These are phyloP conservation scores for Drosophila ironensis DNA, from an alignment of 1,140 invertebrate genomes.

Conservation along the genomic window DNA sequence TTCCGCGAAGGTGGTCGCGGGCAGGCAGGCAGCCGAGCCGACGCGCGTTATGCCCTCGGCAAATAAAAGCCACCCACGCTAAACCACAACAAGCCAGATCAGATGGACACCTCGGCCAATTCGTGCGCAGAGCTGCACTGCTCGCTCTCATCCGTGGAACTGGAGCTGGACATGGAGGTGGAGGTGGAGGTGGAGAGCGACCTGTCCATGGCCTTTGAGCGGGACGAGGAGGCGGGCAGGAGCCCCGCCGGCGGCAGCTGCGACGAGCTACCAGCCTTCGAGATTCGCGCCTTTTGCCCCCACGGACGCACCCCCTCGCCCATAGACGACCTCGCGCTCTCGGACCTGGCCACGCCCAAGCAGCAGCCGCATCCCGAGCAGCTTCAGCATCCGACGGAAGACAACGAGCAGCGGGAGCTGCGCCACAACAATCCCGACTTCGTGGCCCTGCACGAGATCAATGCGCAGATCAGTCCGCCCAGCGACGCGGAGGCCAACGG, in stretches of 20 bases:
- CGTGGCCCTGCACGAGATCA: conserved; percentile 72
- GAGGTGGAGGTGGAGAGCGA: conserved; percentile 60
- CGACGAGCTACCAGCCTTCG: conserved; percentile 74
- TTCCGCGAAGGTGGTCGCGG: conserved; percentile 13
- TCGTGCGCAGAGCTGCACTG: conserved; percentile 56
- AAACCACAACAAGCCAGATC: conserved; percentile 6
- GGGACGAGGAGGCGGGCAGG: conserved; percentile 40
- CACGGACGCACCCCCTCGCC: conserved; percentile 74
- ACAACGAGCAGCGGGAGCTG: too few species aligned
- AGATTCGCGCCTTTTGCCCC: conserved; percentile 69
- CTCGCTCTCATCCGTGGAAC: conserved; percentile 64
- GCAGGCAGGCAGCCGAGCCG: conserved; percentile 3
- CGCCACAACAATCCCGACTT: conserved; percentile 63
- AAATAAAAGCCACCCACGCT: conserved; percentile 30
- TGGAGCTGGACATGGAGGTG: conserved; percentile 66
- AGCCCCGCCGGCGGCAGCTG: conserved; percentile 22
- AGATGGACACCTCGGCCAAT: conserved; percentile 63
- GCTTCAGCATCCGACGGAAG: neutral
- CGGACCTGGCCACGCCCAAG: conserved; percentile 56
- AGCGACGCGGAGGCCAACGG: conserved; percentile 50
- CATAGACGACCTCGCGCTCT: conserved; percentile 57
- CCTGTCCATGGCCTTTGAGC: conserved; percentile 66
- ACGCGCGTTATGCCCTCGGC: neutral
- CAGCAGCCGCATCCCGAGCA: conserved; percentile 14
- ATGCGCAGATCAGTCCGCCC: conserved; percentile 76